phyloP scores from a whole-genome alignment of 2,888 invertebrate genomes.

The Resseliella maxima region DNA sequence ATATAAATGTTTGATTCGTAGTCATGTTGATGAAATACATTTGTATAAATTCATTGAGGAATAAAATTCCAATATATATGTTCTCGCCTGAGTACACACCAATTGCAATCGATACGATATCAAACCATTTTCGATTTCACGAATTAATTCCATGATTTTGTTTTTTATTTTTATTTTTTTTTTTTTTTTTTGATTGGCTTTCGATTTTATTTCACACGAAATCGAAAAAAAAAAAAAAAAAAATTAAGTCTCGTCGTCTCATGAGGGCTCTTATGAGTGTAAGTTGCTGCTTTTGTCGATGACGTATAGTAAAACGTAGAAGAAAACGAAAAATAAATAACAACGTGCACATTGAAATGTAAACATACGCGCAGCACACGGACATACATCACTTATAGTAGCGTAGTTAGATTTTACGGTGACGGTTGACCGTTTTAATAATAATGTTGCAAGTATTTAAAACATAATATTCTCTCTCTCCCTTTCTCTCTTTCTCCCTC shows the following conservation, averaged over 20 bases:
- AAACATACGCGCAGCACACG: slow-evolving; percentile 14
- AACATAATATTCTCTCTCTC: not conserved
- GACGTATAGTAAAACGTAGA: not conserved
- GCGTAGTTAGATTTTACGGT: slow-evolving; percentile 18
- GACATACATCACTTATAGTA: not conserved
- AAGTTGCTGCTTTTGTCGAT: not conserved
- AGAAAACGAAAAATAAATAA: not conserved
- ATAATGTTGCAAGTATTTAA: slow-evolving; percentile 12
- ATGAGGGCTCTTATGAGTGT: not conserved
- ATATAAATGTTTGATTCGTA: no score
- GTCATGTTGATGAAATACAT: no score
- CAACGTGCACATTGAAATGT: slow-evolving; percentile 14
- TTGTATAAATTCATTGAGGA: not conserved
- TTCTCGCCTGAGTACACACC: no score
- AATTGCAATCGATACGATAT: not conserved
- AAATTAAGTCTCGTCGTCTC: not conserved
- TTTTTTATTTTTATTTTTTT: no score
- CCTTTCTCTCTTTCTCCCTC: no score
- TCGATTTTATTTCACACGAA: not conserved
- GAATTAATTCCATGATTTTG: not conserved
- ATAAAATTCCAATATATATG: not conserved
- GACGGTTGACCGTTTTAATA: slow-evolving; percentile 13
- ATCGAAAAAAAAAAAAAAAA: not conserved
- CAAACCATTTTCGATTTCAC: not conserved
- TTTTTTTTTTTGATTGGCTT: not conserved